Evolutionary conservation across 2,797 vertebrate genomes (phyloP), one percentile per base, ranked within the genome.

Genomic region (Spinus pinus): DNA sequence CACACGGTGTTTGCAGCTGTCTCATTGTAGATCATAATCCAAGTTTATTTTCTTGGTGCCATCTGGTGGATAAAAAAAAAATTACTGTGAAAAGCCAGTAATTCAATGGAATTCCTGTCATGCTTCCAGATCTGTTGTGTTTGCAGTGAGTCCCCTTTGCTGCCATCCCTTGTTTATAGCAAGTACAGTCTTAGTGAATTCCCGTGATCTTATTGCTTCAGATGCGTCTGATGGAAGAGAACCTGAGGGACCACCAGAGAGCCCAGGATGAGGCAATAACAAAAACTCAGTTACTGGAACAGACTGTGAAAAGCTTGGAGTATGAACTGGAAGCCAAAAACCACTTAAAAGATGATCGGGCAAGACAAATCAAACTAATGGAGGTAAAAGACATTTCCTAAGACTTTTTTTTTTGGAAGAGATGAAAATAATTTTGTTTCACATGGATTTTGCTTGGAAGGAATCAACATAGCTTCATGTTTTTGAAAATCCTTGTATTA

Each of bases 321-420:
- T 95, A 97, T 10, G 98, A 99, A 75, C 96, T 98, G 21, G 98
- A 99, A 94, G 98, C 98, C 41, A 98, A 98, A 96, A 95, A 85
- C 67, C 98, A 98, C 81, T 64, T 97, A 72, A 99, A 98, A 88
- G 99, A 98, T 0, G 99, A 99, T 83, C 98, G 98, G 72, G 61
- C 97, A 46, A 97, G 98, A 81, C 98, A 99, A 6, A 30, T 98
- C 80, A 99, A 99, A 96, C 96, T 98, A 42, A 97, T 99, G 97
- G 99, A 99, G 99, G 99, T 99, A 97, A 94, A 78, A 61, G 16
- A 30, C 0, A 7, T 71, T 71, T 73, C 58, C 51, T 60, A 47
- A 23, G 28, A 21, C 5, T 28, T 66, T 46, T 28, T 69, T 77
- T 77, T n/a, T 19, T 80, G 49, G 30, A 62, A 21, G 20, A 60